phyloP scores from a whole-genome alignment of 2,797 vertebrate genomes.

The Fringilla coelebs region DNA sequence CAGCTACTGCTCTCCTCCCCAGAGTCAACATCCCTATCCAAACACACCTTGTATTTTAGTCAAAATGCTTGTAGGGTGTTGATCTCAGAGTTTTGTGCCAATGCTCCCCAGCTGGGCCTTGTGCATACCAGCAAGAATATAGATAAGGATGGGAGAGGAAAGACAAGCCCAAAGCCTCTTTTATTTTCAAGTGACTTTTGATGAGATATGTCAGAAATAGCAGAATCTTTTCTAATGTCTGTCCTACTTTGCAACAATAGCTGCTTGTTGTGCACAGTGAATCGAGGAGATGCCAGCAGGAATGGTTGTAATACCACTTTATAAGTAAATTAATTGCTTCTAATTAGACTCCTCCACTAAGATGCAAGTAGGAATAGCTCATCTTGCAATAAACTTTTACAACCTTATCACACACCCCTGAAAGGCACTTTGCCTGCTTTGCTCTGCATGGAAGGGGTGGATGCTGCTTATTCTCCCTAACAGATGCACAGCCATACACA shows the following conservation, averaged over 20 bases:
- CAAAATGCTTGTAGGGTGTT: not conserved
- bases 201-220: not conserved
- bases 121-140: not conserved
- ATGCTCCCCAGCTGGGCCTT: not conserved
- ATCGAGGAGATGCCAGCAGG: fast-evolving
- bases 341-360: not conserved
- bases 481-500: not conserved
- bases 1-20: fast-evolving
- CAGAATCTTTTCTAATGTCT: not conserved
- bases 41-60: not conserved
- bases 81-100: not conserved
- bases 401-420: not conserved
- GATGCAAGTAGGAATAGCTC: not conserved
- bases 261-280: not conserved
- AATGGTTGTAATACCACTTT: not conserved
- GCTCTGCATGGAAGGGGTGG: fast-evolving
- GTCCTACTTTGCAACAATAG: not conserved
- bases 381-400: not conserved
- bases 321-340: not conserved
- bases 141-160: not conserved
- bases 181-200: not conserved
- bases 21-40: not conserved
- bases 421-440: not conserved
- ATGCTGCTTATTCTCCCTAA: not conserved
- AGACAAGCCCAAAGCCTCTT: not conserved